A percentile compares a stretch with the other conserved stretches of the same genome.
These are phyloP conservation scores for Sebastes iracundus DNA, from an alignment of 2,797 vertebrate species.

Conservation along the genomic window DNA sequence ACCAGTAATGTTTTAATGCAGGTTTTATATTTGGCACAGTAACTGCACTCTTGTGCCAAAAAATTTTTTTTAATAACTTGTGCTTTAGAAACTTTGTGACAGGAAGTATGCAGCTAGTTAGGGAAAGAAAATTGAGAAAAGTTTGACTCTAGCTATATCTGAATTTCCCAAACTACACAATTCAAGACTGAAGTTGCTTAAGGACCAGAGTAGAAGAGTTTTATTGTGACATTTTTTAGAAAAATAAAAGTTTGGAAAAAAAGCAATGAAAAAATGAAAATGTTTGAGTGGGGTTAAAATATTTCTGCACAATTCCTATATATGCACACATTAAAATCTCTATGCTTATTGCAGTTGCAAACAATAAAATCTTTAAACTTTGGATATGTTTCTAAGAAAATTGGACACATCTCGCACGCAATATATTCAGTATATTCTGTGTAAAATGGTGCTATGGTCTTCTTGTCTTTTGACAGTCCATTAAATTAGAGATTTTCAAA, in stretches of 20 bases:
- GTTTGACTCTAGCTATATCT: neutral
- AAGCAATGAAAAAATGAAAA: neutral
- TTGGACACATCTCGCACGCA: neutral
- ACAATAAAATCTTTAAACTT: neutral
- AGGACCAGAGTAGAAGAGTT: neutral
- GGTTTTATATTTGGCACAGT: neutral
- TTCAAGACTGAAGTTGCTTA: neutral
- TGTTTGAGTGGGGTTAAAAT: neutral
- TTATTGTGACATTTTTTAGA: neutral
- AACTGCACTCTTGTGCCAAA: neutral
- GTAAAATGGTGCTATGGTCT: neutral
- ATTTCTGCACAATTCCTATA: neutral
- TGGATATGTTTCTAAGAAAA: neutral
- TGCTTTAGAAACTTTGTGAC: neutral
- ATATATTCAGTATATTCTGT: neutral
- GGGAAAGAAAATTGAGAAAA: neutral
- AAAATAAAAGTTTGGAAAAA: neutral
- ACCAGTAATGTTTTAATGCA: neutral
- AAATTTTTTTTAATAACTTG: neutral
- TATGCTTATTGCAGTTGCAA: neutral
- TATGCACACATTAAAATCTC: neutral
- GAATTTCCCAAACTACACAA: neutral
- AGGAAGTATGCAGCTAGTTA: neutral
- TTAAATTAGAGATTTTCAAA: neutral
- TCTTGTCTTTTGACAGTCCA: neutral